phyloP scores from a whole-genome alignment of 2,113 vertebrate species.

The Callopanchax toddi region DNA sequence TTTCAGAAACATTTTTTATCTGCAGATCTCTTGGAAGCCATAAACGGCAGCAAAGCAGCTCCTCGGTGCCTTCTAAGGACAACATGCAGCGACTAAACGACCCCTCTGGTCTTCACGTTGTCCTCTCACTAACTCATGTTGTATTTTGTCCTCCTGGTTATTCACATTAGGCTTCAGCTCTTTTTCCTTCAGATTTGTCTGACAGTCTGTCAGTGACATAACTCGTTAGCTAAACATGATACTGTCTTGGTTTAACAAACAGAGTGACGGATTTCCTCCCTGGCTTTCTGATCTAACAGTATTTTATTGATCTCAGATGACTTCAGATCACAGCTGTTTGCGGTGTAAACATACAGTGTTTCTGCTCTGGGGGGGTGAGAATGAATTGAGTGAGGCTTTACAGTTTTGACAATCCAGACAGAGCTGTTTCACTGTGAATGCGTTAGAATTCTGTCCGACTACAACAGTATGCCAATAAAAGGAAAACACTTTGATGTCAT shows the following conservation, averaged over 20 bases:
- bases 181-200: slow-evolving; percentile 22
- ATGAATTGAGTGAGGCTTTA: slow-evolving; percentile 46
- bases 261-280: slow-evolving; percentile 37
- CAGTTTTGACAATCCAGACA: slow-evolving; percentile 79
- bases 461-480: slow-evolving; percentile 78
- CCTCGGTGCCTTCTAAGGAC: slow-evolving; percentile 75
- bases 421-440: slow-evolving; percentile 70
- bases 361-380: slow-evolving; percentile 33
- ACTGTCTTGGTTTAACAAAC: slow-evolving; percentile 49
- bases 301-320: slow-evolving; percentile 29
- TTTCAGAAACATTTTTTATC: slow-evolving; percentile 46
- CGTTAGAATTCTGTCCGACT: slow-evolving; percentile 66
- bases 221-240: slow-evolving; percentile 34
- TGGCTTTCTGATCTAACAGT: slow-evolving; percentile 43
- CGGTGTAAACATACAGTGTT: slow-evolving; percentile 11
- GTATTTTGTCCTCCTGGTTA: slow-evolving; percentile 58
- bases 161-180: slow-evolving; percentile 66
- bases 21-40: slow-evolving; percentile 55
- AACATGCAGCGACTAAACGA: too few species aligned
- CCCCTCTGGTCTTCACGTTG: too few species aligned
- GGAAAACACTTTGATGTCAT: slow-evolving; percentile 56
- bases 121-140: too few species aligned
- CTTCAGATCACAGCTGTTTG: slow-evolving; percentile 34
- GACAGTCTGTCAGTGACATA: too few species aligned
- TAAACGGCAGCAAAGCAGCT: slow-evolving; percentile 49